Conservation (phyloP, 2,113 vertebrate species). For the Sorex fumeus region DNA sequence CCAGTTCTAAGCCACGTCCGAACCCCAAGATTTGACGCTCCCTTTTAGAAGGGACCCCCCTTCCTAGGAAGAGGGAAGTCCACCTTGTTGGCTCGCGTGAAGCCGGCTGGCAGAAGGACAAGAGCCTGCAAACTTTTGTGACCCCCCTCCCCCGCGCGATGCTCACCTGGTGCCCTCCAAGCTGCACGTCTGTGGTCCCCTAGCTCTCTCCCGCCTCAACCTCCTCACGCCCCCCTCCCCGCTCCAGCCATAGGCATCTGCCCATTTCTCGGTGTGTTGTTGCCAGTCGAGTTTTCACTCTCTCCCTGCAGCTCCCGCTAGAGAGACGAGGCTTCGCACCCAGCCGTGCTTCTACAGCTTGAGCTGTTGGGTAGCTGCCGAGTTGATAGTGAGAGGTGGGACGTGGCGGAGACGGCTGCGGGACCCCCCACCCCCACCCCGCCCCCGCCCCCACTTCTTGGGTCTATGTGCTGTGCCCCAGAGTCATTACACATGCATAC, state of each 20-base stretch:
- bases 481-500: not conserved
- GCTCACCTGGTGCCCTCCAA: constrained; percentile 48
- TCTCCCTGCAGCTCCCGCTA: constrained; percentile 58
- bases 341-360: constrained; percentile 36
- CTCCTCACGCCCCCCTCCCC: not conserved
- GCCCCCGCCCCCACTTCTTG: too few relatives aligned
- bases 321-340: constrained; percentile 65
- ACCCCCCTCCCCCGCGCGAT: constrained; percentile 9
- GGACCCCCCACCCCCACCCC: not conserved
- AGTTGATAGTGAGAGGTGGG: constrained; percentile 50
- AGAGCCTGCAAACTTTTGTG: constrained; percentile 81
- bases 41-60: constrained; percentile 27
- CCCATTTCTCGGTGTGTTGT: constrained; percentile 34
- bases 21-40: not conserved
- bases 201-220: not conserved
- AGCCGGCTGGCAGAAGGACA: not conserved
- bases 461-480: not conserved
- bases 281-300: constrained; percentile 70
- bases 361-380: not conserved
- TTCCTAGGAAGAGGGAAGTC: not conserved
- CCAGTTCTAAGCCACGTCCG: not conserved
- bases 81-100: not conserved
- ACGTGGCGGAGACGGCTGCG: constrained; percentile 5
- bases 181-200: constrained; percentile 61
- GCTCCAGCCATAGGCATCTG: constrained; percentile 9